phyloP scores from a whole-genome alignment of 2,113 vertebrate genomes.

The Tauraco erythrolophus region DNA sequence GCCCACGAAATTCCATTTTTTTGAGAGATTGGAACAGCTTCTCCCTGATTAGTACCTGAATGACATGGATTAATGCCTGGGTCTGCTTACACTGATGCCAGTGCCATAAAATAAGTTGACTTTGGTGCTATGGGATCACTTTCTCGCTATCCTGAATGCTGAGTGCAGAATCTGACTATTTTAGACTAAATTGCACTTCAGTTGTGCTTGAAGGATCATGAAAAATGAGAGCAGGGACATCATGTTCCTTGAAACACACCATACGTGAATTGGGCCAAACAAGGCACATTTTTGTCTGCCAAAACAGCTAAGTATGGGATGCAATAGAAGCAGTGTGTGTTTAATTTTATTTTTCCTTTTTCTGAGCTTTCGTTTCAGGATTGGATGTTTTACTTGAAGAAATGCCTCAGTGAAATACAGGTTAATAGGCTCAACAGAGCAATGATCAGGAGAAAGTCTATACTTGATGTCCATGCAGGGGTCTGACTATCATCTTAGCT shows the following conservation, averaged over 20 bases:
- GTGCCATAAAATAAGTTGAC: not conserved
- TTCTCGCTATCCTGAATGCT: not conserved
- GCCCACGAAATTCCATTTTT: fast-evolving
- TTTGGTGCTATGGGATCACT: not conserved
- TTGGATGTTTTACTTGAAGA: not conserved
- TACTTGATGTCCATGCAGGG: not conserved
- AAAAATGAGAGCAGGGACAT: not conserved
- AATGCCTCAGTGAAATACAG: not conserved
- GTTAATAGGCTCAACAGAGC: not conserved
- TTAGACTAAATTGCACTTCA: not conserved
- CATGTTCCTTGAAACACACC: not conserved
- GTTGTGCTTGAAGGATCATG: not conserved
- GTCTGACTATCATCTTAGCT: not conserved
- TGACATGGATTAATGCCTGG: not conserved
- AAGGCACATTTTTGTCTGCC: not conserved
- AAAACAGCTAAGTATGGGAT: not conserved
- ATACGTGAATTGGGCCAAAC: not conserved
- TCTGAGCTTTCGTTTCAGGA: not conserved
- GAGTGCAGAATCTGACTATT: not conserved
- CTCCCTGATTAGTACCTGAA: not conserved
- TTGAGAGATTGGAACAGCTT: not conserved
- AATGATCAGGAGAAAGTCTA: not conserved
- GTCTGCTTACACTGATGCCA: not conserved
- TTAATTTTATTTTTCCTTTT: not conserved
- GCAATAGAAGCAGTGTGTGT: not conserved